These are phyloP conservation scores for Pseudeuparius sepicola DNA, from an alignment of 2,888 invertebrate species.

Conservation along the genomic window DNA sequence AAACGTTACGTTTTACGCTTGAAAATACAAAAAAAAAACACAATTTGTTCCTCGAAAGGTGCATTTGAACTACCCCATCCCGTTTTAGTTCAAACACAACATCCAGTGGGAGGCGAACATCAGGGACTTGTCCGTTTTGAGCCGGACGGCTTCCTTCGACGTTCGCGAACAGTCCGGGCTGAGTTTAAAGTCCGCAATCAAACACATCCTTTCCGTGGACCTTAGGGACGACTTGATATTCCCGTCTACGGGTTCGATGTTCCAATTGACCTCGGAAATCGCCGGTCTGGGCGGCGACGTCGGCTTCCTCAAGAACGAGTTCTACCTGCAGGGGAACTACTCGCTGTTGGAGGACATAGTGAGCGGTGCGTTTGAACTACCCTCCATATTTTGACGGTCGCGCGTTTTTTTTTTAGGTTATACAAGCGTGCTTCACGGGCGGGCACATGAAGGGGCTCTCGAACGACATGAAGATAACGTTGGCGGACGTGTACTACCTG, in stretches of 20 bases:
- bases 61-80: no score
- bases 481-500: conserved; percentile 70
- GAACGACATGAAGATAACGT: conserved; percentile 47
- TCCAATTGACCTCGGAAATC: conserved; percentile 70
- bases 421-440: conserved; percentile 58
- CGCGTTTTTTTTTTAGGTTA: conserved; percentile 46
- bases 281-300: conserved; percentile 88
- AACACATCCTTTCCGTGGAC: conserved; percentile 71
- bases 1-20: no score
- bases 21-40: no score
- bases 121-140: conserved; percentile 65
- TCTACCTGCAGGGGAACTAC: conserved; percentile 49
- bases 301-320: conserved; percentile 77
- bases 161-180: conserved; percentile 86
- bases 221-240: conserved; percentile 71
- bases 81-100: conserved; percentile 72
- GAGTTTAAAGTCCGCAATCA: conserved; percentile 76
- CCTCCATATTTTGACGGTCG: no score
- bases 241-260: conserved; percentile 61
- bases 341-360: conserved; percentile 48
- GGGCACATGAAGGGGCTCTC: conserved; percentile 58
- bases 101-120: conserved; percentile 82
- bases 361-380: no score
- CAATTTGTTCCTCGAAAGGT: no score
- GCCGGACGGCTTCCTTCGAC: conserved; percentile 66